A percentile compares a stretch with the other conserved stretches of the same genome.
phyloP scores from a whole-genome alignment of 2,888 invertebrate species.

The Scaptomyza flava region DNA sequence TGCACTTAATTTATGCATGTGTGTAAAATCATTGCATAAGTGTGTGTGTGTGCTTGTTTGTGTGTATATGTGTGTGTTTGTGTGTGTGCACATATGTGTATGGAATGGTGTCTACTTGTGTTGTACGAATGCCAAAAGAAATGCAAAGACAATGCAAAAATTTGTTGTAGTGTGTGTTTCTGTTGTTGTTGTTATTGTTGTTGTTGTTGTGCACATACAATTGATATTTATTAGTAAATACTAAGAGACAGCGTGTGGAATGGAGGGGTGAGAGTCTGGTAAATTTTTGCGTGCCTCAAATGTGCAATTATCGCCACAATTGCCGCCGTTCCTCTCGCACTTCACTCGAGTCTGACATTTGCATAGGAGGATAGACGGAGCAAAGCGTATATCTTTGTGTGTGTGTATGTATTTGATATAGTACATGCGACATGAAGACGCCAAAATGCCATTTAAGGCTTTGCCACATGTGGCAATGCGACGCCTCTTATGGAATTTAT shows the following conservation, averaged over 20 bases:
- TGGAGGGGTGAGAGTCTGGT: slow-evolving; percentile 2
- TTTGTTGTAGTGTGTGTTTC: slow-evolving; percentile 20
- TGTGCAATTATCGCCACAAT: slow-evolving; percentile 62
- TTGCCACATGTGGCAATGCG: slow-evolving; percentile 44
- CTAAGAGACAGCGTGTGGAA: slow-evolving; percentile 17
- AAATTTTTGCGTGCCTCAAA: slow-evolving; percentile 62
- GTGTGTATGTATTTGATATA: slow-evolving; percentile 25
- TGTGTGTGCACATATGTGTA: slow-evolving; percentile 5
- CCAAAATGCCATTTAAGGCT: slow-evolving; percentile 64
- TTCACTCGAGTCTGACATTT: slow-evolving; percentile 39
- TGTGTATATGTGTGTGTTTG: slow-evolving; percentile 16
- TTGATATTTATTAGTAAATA: slow-evolving; percentile 63
- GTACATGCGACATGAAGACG: slow-evolving; percentile 45
- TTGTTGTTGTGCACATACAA: slow-evolving; percentile 42
- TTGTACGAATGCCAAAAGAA: slow-evolving; percentile 51
- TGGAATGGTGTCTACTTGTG: slow-evolving; percentile 31
- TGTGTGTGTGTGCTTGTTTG: slow-evolving; percentile 12
- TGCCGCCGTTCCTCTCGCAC: slow-evolving; percentile 31
- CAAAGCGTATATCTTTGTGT: neutral
- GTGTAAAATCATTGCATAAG: slow-evolving; percentile 24
- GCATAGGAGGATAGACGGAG: slow-evolving; percentile 28
- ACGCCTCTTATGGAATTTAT: slow-evolving; percentile 57
- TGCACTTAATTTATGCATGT: slow-evolving; percentile 79
- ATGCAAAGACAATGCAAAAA: slow-evolving; percentile 47
- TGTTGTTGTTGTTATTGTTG: slow-evolving; percentile 15